Conservation (phyloP, 92 coral and sea anemone genomes). For the Epizoanthus scotinus region DNA sequence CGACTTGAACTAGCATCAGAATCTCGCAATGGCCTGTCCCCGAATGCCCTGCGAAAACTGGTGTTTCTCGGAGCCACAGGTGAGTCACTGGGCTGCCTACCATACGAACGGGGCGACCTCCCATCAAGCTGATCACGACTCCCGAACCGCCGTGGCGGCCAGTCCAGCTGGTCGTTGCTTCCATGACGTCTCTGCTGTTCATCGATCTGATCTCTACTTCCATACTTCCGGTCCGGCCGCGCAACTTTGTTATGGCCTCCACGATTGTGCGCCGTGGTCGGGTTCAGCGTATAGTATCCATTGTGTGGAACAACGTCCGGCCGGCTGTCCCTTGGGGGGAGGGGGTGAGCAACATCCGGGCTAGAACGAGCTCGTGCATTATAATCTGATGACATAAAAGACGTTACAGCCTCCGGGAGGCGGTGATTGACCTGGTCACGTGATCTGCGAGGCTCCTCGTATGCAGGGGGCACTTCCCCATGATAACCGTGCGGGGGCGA, state of each 20-base stretch:
- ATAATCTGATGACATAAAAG: constrained; percentile 83
- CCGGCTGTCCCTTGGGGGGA: constrained; percentile 20
- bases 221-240: constrained; percentile 40
- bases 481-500: constrained; percentile 66
- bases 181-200: constrained; percentile 33
- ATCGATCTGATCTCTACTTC: constrained; percentile 61
- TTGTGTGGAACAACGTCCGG: constrained; percentile 41
- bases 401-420: constrained; percentile 82
- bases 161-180: constrained; percentile 15
- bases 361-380: constrained; percentile 50
- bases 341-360: constrained; percentile 22
- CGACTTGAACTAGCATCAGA: constrained; percentile 67
- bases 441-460: constrained; percentile 60
- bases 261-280: background rate
- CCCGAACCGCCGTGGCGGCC: constrained; percentile 28
- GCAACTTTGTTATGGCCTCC: constrained; percentile 13
- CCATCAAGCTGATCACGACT: constrained; percentile 28
- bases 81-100: constrained; percentile 28
- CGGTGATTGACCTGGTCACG: constrained; percentile 25
- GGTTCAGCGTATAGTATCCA: constrained; percentile 18
- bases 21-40: constrained; percentile 46
- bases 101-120: constrained; percentile 36
- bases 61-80: constrained; percentile 57
- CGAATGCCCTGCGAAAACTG: constrained; percentile 79
- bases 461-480: constrained; percentile 68